Evolutionary conservation across 1,140 invertebrate species (phyloP).

Genomic region (Neodiprion lecontei): DNA sequence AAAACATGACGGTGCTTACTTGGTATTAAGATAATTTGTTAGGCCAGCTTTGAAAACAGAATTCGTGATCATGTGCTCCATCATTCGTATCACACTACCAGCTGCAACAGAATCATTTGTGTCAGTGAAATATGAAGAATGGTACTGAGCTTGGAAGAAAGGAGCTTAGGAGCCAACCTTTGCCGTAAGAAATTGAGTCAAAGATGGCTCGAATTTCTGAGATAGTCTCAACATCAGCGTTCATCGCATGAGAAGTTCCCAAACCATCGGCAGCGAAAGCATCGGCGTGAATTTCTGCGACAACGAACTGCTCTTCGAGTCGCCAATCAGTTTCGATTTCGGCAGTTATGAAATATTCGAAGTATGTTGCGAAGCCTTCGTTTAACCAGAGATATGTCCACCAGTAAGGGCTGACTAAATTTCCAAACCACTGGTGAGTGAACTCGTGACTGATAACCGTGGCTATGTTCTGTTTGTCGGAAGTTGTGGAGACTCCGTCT

Average conservation of each 20-base stretch:
- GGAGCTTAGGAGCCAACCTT: constrained; percentile 53
- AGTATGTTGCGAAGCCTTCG: constrained; percentile 49
- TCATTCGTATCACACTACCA: constrained; percentile 78
- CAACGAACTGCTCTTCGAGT: constrained; percentile 76
- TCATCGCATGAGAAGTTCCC: constrained; percentile 69
- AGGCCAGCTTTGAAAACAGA: constrained; percentile 69
- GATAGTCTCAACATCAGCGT: constrained; percentile 57
- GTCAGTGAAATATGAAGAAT: not conserved
- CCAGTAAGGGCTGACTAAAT: constrained; percentile 68
- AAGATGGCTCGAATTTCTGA: constrained; percentile 64
- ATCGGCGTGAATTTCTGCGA: constrained; percentile 70
- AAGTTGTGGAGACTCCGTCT: constrained; percentile 46
- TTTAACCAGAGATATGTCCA: constrained; percentile 46
- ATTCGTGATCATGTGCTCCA: constrained; percentile 72
- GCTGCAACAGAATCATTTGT: constrained; percentile 41
- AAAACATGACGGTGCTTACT: constrained; percentile 50
- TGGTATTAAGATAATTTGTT: constrained; percentile 59
- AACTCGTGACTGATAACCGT: constrained; percentile 69
- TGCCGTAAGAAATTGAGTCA: constrained; percentile 68
- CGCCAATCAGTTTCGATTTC: constrained; percentile 69
- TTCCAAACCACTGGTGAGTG: constrained; percentile 74
- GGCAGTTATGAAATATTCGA: constrained; percentile 31
- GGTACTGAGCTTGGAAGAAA: not conserved
- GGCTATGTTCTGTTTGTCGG: constrained; percentile 57
- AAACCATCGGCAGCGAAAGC: constrained; percentile 76